A percentile compares a stretch with the other conserved stretches of the same genome.
Evolutionary conservation across 2,113 vertebrate species (phyloP).

Genomic region (Psittacara wagleri): DNA sequence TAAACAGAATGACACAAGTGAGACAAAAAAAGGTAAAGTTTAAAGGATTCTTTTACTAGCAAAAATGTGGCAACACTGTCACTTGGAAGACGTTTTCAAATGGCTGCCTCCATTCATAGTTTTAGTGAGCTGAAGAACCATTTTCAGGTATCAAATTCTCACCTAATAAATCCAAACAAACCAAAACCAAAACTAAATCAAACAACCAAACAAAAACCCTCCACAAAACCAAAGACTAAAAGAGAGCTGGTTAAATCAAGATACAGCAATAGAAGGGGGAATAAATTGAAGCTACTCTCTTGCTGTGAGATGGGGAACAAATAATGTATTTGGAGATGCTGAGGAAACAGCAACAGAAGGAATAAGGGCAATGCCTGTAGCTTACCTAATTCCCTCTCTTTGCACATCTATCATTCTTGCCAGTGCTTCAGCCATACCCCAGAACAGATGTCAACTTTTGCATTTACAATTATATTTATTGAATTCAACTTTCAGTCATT

Average conservation of each 20-base stretch:
- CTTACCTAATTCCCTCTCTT: neutral
- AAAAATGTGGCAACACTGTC: neutral
- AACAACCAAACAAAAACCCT: neutral
- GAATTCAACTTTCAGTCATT: neutral
- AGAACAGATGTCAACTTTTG: neutral
- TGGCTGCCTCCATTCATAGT: neutral
- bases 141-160: neutral
- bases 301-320: neutral
- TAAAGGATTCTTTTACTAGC: neutral
- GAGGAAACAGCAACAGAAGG: neutral
- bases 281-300: neutral
- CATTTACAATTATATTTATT: neutral
- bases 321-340: neutral
- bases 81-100: neutral
- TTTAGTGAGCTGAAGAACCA: neutral
- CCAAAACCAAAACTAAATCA: neutral
- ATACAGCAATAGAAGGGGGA: neutral
- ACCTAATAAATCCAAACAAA: neutral
- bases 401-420: neutral
- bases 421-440: neutral
- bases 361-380: neutral
- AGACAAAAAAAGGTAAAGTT: neutral
- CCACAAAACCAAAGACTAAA: neutral
- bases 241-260: neutral
- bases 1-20: neutral